Evolutionary conservation across 2,113 vertebrate genomes (phyloP).

Genomic region (Mormoops blainvillei): DNA sequence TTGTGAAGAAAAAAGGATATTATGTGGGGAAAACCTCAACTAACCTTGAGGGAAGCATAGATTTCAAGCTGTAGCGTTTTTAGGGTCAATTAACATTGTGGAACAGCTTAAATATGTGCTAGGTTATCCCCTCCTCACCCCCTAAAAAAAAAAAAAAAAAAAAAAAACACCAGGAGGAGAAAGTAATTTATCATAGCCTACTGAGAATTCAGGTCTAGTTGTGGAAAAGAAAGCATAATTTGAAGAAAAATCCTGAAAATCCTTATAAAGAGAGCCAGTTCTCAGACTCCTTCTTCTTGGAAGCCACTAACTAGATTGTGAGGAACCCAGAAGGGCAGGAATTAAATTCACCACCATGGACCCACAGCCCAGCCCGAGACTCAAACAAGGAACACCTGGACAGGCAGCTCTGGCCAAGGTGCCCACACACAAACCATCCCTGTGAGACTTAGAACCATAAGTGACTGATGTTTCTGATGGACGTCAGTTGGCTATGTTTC

Average conservation of each 20-base stretch:
- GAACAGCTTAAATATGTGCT: neutral
- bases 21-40: neutral
- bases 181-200: neutral
- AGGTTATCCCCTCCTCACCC: neutral
- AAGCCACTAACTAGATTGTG: neutral
- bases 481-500: neutral
- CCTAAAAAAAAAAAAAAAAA: no score
- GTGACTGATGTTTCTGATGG: neutral
- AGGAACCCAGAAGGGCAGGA: neutral
- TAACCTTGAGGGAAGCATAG: neutral
- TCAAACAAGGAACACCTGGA: neutral
- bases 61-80: neutral
- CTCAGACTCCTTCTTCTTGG: neutral
- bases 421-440: neutral
- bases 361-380: neutral
- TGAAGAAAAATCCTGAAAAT: neutral
- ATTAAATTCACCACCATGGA: neutral
- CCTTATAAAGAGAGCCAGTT: neutral
- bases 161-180: neutral
- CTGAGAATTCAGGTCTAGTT: neutral
- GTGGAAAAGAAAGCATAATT: neutral
- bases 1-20: neutral
- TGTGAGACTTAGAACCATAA: neutral
- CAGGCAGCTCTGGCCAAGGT: fast-evolving
- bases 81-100: neutral